Evolutionary conservation across 1,140 invertebrate genomes (phyloP), one percentile per base, ranked within the genome.

Genomic region (Hycleus phaleratus): DNA sequence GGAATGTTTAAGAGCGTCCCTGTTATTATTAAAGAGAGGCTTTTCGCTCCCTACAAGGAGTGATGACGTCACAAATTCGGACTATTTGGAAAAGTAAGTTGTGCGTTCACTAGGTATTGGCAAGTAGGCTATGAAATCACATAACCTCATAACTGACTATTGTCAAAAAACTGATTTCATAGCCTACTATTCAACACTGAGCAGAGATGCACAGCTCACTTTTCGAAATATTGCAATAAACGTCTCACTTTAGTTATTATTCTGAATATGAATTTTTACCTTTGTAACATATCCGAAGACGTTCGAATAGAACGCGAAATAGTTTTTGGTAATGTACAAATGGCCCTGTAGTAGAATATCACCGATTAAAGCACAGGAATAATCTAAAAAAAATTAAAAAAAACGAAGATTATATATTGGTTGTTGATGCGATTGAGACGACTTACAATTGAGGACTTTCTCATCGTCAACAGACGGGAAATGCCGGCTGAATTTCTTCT

Each of bases 251-350:
- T 18, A 18, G 18, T 18, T 18, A 18, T 18, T 18, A 18, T 18
- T 1, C 1, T 1, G 18, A 18, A 18, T 18, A 18, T 18, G 18
- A 2, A 18, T 18, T 18, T 18, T 81, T 75, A 92, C 89, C 81
- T 91, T 91, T 65, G 90, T 93, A 51, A 94, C 88, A 75, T 93
- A 91, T 56, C 91, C 92, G 74, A 94, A 93, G 45, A 96, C 91
- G 71, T 95, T 95, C 48, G 92, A 95, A 76, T 96, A 93, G 78
- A 96, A 96, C 49, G 91, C 92, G 76, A 95, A 93, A 76, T 93
- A 93, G 70, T 93, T 92, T 70, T 89, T 85, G 42, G 92, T 93
- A 64, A 95, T 91, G 77, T 94, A 96, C 49, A 96, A 80, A 69
- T 92, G 87, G 40, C 93, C 93, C 76, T 95, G 92, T 8, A 95